Conservation (phyloP, 2,113 vertebrate genomes). For the Perca flavescens region DNA sequence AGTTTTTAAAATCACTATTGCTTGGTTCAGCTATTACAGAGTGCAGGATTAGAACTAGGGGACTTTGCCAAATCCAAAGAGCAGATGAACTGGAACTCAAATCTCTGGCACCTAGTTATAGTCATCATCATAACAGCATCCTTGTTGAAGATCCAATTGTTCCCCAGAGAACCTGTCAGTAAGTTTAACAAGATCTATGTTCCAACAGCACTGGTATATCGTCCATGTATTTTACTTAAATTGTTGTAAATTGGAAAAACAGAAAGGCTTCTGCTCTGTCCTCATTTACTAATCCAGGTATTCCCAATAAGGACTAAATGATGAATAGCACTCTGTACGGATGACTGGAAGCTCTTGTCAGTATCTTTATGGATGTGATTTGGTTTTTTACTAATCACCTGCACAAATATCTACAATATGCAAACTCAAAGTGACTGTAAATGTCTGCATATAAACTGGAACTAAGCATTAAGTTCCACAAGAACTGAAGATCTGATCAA, state of each 20-base stretch:
- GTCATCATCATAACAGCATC: neutral
- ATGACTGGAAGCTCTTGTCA: neutral
- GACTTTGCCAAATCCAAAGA: neutral
- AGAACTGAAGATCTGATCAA: neutral
- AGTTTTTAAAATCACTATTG: neutral
- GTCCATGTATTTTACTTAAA: neutral
- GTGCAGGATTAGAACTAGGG: neutral
- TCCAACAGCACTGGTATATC: neutral
- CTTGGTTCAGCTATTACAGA: neutral
- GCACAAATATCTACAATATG: neutral
- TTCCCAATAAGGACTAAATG: neutral
- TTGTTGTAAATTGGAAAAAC: neutral
- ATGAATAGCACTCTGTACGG: neutral
- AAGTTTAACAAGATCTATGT: neutral
- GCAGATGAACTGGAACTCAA: neutral
- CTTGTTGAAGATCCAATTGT: neutral
- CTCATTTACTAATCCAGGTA: constrained; percentile 7
- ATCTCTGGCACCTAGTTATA: too few relatives aligned
- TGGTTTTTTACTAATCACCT: neutral
- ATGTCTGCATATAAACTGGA: neutral
- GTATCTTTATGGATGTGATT: neutral
- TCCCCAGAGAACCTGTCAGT: neutral
- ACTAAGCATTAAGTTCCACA: neutral
- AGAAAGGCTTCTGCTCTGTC: neutral
- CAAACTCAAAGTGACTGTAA: neutral